These are phyloP conservation scores for Setophaga petechia DNA, from an alignment of 2,113 vertebrate species.

Conservation along the genomic window DNA sequence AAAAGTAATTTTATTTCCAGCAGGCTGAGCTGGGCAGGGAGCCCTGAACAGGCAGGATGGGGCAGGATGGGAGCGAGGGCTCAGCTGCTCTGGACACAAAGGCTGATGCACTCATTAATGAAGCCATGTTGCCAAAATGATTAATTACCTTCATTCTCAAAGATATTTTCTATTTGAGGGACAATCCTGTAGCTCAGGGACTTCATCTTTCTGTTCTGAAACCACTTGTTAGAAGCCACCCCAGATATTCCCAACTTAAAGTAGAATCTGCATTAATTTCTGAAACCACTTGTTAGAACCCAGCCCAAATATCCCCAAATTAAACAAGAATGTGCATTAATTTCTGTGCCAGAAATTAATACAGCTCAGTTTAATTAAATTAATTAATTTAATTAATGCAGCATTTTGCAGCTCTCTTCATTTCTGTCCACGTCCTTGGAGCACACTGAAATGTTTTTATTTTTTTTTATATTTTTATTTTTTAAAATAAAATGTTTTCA, in stretches of 20 bases:
- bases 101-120: fast-evolving
- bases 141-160: fast-evolving
- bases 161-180: fast-evolving
- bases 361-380: no score
- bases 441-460: background rate
- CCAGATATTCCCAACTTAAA: background rate
- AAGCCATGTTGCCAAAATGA: fast-evolving
- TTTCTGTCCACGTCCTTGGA: background rate
- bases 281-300: background rate
- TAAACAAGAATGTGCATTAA: fast-evolving
- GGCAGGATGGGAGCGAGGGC: background rate
- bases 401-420: background rate
- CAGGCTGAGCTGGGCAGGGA: fast-evolving
- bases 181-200: no score
- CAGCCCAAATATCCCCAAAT: background rate
- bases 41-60: background rate
- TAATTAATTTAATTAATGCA: no score
- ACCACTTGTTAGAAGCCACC: background rate
- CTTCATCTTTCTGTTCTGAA: background rate
- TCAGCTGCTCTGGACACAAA: background rate
- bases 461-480: background rate
- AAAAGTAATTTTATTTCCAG: background rate
- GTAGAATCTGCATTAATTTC: background rate
- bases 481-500: no score
- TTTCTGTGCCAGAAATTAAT: background rate